Evolutionary conservation across 37 sponge, comb jelly and placozoan genomes (phyloP), one percentile per base, ranked within the genome.

Genomic region (Cladorhizidae sp.): DNA sequence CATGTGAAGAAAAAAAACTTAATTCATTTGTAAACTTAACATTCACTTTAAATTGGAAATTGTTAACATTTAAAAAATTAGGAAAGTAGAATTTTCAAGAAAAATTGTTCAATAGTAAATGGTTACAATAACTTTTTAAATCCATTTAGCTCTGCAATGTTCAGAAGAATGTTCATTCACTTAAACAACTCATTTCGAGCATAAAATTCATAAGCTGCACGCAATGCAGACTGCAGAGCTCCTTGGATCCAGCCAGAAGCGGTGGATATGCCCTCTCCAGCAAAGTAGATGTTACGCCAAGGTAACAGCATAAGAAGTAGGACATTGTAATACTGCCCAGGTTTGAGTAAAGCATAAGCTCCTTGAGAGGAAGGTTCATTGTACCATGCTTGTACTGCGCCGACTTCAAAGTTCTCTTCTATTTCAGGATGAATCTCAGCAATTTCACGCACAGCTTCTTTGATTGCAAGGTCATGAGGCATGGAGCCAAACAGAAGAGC

Each of bases 211-310:
- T 85, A 89, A 26, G 91, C 86, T 26, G 91, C 86, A 28, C 91
- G 42, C 26, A 90, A 40, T 6, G 82, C 82, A 76, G 86, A 86
- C 67, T 81, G 82, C 17, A 90, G 73, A 17, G 91, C 91, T 43
- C 91, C 91, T 59, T 90, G 91, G 37, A 90, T 90, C 91, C 91
- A 90, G 0, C 91, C 91, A 63, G 26, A 40, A 40, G 67, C 45
- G 45, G 64, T 82, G 18, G 91, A 90, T 25, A 90, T 80, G 15
- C 73, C 86, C 59, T 90, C 91, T 35, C 91, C 91, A 40, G 86
- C 86, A 72, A 90, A 90, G 52, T 65, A 90, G 37, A 90, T 28
- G 51, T 78, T 87, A 5, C 22, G 9, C 57, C 49, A 78, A 12
- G 89, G 84, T 26, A 57, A 29, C 50, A 83, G 21, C 28, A 88